Conservation (phyloP, 2,888 invertebrate species). For the Anarsia innoxiella region DNA sequence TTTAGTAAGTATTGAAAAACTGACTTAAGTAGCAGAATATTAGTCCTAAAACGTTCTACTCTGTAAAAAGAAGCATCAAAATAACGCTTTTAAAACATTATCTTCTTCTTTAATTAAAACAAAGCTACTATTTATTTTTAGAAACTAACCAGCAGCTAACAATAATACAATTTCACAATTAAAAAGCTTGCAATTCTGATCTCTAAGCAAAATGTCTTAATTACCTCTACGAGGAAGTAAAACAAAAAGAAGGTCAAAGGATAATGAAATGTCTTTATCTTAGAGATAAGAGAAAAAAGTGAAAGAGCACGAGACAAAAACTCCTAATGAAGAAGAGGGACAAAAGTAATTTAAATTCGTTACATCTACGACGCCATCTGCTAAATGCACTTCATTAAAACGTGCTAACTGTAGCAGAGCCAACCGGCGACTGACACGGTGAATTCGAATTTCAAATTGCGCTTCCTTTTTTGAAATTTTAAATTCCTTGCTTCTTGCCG, state of each 20-base stretch:
- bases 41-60: too few species aligned
- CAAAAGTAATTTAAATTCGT: conserved; percentile 54
- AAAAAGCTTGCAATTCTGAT: too few species aligned
- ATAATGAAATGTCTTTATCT: conserved; percentile 54
- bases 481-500: conserved; percentile 30
- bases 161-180: too few species aligned
- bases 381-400: conserved; percentile 59
- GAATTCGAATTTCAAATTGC: conserved; percentile 56
- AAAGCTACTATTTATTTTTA: too few species aligned
- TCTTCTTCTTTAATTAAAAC: too few species aligned
- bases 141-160: too few species aligned
- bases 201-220: conserved; percentile 30
- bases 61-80: too few species aligned
- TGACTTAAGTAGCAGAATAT: too few species aligned
- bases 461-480: conserved; percentile 44
- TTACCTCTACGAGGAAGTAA: conserved; percentile 35
- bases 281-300: conserved; percentile 31
- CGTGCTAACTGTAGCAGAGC: conserved; percentile 42
- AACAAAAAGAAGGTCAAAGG: conserved; percentile 41
- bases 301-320: conserved; percentile 28
- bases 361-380: conserved; percentile 46
- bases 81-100: too few species aligned
- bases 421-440: conserved; percentile 34
- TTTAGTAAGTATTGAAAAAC: too few species aligned
- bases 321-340: conserved; percentile 40